A percentile compares a stretch with the other conserved stretches of the same genome.
Conservation (phyloP, 2,113 vertebrate genomes). For the Odocoileus hemionus region DNA sequence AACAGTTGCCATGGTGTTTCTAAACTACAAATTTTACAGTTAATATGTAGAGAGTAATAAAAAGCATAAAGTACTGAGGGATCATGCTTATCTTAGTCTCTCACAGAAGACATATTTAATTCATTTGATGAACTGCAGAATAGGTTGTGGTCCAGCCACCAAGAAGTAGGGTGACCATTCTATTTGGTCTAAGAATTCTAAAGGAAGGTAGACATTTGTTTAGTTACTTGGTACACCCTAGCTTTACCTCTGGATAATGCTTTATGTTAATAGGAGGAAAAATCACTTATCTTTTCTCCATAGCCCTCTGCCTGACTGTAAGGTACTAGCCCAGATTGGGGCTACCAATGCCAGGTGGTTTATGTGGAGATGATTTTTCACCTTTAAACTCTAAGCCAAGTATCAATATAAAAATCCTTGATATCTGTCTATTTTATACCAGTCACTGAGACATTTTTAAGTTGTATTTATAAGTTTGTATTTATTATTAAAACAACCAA, state of each 20-base stretch:
- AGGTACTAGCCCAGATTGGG: neutral
- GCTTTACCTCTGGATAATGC: slow-evolving; percentile 27
- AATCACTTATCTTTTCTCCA: neutral
- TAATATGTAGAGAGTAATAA: neutral
- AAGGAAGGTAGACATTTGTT: neutral
- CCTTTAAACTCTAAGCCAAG: slow-evolving; percentile 44
- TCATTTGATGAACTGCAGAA: slow-evolving; percentile 17
- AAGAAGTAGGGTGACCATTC: neutral
- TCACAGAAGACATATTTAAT: neutral
- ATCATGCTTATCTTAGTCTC: neutral
- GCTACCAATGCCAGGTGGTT: neutral
- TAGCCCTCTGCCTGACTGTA: slow-evolving; percentile 12
- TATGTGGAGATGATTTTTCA: slow-evolving; percentile 32
- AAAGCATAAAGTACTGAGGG: neutral
- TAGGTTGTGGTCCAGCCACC: neutral
- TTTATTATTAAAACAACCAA: slow-evolving; percentile 63
- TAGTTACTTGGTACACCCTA: neutral
- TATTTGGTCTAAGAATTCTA: neutral
- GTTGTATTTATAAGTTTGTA: slow-evolving; percentile 65
- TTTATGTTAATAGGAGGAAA: neutral
- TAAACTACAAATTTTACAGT: slow-evolving; percentile 30
- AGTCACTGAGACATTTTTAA: slow-evolving; percentile 58
- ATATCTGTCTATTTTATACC: slow-evolving; percentile 59
- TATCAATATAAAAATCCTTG: slow-evolving; percentile 2
- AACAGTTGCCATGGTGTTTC: slow-evolving; percentile 44